Conservation (phyloP, 2,113 vertebrate genomes). For the Corythoichthys haematopterus region DNA sequence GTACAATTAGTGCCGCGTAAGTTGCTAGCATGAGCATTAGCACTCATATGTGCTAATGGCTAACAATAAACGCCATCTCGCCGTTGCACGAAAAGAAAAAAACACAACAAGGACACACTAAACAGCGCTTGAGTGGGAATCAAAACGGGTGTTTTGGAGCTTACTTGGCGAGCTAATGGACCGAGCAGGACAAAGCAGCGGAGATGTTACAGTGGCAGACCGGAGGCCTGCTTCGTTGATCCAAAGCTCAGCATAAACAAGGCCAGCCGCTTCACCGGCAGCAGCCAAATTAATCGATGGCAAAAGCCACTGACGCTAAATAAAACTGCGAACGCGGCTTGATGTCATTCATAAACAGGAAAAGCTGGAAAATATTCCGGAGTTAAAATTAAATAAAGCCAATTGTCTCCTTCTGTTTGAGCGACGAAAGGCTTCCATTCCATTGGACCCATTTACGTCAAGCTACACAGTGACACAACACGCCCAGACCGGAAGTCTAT, state of each 20-base stretch:
- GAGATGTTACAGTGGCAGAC: slow-evolving; percentile 31
- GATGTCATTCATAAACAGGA: neutral
- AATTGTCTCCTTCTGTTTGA: slow-evolving; percentile 64
- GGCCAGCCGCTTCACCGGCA: slow-evolving; percentile 17
- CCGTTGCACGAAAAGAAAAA: neutral
- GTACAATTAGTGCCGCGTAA: neutral
- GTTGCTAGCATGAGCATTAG: slow-evolving; percentile 21
- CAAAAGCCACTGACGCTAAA: neutral
- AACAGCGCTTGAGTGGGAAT: accelerated
- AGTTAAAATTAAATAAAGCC: slow-evolving; percentile 33
- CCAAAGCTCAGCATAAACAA: slow-evolving; percentile 66
- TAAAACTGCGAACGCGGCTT: neutral
- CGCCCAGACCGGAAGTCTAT: neutral
- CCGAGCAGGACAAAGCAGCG: slow-evolving; percentile 40
- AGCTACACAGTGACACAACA: neutral
- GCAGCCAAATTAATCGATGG: neutral
- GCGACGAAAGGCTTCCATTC: slow-evolving; percentile 68
- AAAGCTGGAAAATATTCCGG: neutral
- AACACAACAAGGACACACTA: too few relatives aligned
- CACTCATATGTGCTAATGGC: slow-evolving; percentile 31
- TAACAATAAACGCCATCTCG: slow-evolving; percentile 47
- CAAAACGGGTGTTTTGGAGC: neutral
- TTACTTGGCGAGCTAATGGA: slow-evolving; percentile 62
- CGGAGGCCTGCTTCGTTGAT: slow-evolving; percentile 53
- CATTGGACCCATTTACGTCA: slow-evolving; percentile 61